Evolutionary conservation across 1,140 invertebrate genomes (phyloP).

Genomic region (Scaptomyza graminum): DNA sequence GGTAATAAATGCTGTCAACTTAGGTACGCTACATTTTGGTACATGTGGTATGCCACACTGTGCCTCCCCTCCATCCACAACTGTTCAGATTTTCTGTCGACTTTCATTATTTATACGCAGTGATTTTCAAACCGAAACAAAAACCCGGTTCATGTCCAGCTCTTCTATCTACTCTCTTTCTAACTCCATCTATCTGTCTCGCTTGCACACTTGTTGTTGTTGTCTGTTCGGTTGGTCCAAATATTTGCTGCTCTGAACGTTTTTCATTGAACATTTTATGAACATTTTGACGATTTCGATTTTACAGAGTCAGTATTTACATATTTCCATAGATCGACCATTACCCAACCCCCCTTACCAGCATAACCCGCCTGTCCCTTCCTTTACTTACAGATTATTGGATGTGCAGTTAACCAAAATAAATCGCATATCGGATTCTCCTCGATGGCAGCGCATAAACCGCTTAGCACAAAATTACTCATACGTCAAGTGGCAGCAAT

Average conservation of each 20-base stretch:
- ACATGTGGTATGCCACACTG: not conserved
- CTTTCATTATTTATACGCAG: slow-evolving; percentile 78
- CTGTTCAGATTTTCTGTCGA: slow-evolving; percentile 73
- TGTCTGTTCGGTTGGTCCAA: slow-evolving; percentile 66
- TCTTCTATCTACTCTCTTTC: not conserved
- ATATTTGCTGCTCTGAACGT: slow-evolving; percentile 71
- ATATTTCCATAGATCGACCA: slow-evolving; percentile 24
- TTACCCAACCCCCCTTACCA: not conserved
- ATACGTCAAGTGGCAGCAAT: slow-evolving; percentile 61
- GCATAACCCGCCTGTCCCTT: too few species aligned
- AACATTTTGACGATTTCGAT: slow-evolving; percentile 80
- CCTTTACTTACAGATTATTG: slow-evolving; percentile 66
- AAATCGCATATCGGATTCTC: slow-evolving; percentile 72
- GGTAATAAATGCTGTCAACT: slow-evolving; percentile 62
- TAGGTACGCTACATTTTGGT: slow-evolving; percentile 24
- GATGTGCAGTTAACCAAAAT: slow-evolving; percentile 81
- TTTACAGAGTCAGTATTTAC: slow-evolving; percentile 79
- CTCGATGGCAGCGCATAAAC: slow-evolving; percentile 50
- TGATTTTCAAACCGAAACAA: slow-evolving; percentile 56
- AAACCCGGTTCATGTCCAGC: slow-evolving; percentile 34
- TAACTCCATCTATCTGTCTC: not conserved
- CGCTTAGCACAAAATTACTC: slow-evolving; percentile 77
- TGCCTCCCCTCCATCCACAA: slow-evolving; percentile 30
- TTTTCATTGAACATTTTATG: slow-evolving; percentile 72
- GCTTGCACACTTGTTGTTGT: slow-evolving; percentile 11